A percentile compares a stretch with the other conserved stretches of the same genome.
phyloP scores from a whole-genome alignment of 2,113 vertebrate genomes.

The Lepisosteus osseus region DNA sequence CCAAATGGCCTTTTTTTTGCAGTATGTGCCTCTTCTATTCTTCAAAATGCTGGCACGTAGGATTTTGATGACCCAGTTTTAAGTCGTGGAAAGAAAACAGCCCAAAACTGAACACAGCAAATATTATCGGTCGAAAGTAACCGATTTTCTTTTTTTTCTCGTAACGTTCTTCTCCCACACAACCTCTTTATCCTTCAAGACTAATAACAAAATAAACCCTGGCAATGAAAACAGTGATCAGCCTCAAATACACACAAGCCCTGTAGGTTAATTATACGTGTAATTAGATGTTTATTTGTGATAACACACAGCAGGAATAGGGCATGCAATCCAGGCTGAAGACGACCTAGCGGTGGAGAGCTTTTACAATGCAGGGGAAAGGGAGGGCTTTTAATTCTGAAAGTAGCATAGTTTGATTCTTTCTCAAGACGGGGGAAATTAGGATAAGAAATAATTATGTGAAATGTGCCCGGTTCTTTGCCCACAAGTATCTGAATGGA shows the following conservation, averaged over 20 bases:
- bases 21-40: slow-evolving; percentile 42
- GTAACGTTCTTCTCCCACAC: slow-evolving; percentile 35
- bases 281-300: slow-evolving; percentile 77
- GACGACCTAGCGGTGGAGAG: slow-evolving; percentile 25
- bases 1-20: slow-evolving; percentile 48
- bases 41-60: slow-evolving; percentile 62
- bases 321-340: slow-evolving; percentile 41
- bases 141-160: slow-evolving; percentile 40
- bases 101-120: slow-evolving; percentile 35
- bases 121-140: slow-evolving; percentile 52
- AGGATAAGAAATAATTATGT: slow-evolving; percentile 1
- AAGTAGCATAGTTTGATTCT: too few relatives aligned
- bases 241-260: slow-evolving; percentile 60
- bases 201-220: slow-evolving; percentile 58
- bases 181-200: slow-evolving; percentile 46
- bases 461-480: slow-evolving; percentile 29
- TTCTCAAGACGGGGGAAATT: too few relatives aligned
- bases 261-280: slow-evolving; percentile 69
- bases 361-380: too few relatives aligned
- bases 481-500: slow-evolving; percentile 64
- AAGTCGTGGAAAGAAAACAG: slow-evolving; percentile 61
- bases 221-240: slow-evolving; percentile 64
- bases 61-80: slow-evolving; percentile 73
- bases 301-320: slow-evolving; percentile 65
- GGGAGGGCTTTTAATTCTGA: too few relatives aligned